Evolutionary conservation across 2,113 vertebrate species (phyloP).

Genomic region (Brevimyrus niger): DNA sequence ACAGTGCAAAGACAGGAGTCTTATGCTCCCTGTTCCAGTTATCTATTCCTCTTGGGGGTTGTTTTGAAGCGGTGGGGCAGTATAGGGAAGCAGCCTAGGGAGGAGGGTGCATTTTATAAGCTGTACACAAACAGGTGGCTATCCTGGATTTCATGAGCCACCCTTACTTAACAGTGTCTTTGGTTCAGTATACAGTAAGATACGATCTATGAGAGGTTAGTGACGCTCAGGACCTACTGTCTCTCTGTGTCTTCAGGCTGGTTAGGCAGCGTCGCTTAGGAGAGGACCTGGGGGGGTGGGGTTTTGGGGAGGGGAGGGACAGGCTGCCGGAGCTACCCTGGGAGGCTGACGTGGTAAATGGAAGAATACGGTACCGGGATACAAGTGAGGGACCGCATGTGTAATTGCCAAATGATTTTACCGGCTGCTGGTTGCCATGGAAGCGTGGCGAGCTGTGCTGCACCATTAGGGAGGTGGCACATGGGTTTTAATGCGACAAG

Average conservation of each 20-base stretch:
- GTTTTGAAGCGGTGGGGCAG: background rate
- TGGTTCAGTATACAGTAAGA: background rate
- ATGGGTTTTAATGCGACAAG: background rate
- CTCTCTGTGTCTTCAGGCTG: background rate
- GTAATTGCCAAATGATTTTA: conserved; percentile 11
- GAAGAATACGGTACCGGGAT: background rate
- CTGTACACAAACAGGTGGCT: background rate
- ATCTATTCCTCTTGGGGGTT: background rate
- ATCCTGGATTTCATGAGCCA: background rate
- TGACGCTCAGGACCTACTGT: background rate
- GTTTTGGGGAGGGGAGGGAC: background rate
- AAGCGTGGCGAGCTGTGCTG: background rate
- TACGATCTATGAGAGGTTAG: background rate
- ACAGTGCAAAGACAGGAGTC: background rate
- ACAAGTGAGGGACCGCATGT: background rate
- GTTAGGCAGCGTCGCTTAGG: background rate
- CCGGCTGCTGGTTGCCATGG: background rate
- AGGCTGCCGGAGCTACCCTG: background rate
- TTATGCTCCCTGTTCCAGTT: background rate
- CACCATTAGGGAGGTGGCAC: background rate
- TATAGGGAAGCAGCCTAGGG: background rate
- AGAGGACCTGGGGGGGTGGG: background rate
- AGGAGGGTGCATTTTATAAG: background rate
- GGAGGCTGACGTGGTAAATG: background rate
- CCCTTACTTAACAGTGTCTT: background rate